Percentiles rank a stretch among this genome's conserved stretches.
Evolutionary conservation across 2,888 invertebrate genomes (phyloP).

Genomic region (Sialis lutaria): DNA sequence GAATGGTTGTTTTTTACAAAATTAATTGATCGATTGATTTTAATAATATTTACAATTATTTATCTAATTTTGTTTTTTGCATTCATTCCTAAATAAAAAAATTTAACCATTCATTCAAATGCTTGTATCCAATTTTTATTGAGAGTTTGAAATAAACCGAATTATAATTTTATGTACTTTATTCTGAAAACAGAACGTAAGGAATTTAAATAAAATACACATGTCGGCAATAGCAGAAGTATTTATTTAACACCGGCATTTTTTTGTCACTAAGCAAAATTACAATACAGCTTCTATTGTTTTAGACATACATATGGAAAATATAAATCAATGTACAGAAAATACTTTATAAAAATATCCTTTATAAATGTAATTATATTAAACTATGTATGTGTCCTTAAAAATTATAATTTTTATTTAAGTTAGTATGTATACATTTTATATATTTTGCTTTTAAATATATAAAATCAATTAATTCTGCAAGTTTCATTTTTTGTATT

Average conservation of each 20-base stretch:
- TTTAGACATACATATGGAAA: slow-evolving; percentile 17
- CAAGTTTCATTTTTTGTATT: too few species aligned
- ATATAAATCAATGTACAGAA: not conserved
- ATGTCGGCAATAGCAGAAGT: slow-evolving; percentile 10
- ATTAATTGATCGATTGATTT: too few species aligned
- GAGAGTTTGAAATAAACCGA: too few species aligned
- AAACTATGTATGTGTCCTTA: not conserved
- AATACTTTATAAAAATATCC: not conserved
- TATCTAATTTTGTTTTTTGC: too few species aligned
- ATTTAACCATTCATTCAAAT: too few species aligned
- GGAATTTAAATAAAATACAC: not conserved
- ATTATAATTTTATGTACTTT: not conserved
- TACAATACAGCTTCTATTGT: slow-evolving; percentile 23
- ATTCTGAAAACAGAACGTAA: not conserved
- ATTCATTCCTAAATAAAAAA: too few species aligned
- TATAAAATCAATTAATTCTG: not conserved
- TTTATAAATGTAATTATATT: not conserved
- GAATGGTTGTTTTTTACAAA: not conserved
- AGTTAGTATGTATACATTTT: not conserved
- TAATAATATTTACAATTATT: too few species aligned
- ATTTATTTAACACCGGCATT: slow-evolving; percentile 9
- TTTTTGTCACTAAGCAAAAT: slow-evolving; percentile 25
- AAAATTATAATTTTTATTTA: not conserved
- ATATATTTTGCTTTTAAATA: not conserved
- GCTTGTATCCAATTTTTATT: too few species aligned